phyloP scores from a whole-genome alignment of 2,113 vertebrate genomes.

The Erpornis zantholeuca region DNA sequence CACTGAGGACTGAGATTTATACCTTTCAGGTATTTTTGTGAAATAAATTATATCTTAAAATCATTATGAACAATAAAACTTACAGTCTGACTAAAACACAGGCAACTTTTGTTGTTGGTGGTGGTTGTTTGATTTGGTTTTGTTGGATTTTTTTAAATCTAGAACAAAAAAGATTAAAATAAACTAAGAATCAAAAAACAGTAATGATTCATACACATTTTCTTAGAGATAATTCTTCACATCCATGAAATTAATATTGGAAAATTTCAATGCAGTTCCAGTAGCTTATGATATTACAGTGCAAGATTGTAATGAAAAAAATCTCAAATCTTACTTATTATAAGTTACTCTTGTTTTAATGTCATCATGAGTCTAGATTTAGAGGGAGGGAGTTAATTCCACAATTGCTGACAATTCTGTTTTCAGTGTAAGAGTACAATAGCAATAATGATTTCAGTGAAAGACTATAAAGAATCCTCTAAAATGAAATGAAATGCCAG shows the following conservation, averaged over 20 bases:
- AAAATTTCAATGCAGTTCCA: neutral
- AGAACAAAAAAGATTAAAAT: neutral
- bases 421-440: neutral
- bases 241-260: neutral
- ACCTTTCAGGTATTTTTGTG: neutral
- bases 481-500: neutral
- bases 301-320: neutral
- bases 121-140: too few species aligned
- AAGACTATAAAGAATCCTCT: neutral
- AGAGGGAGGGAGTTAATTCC: neutral
- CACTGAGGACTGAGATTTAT: neutral
- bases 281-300: neutral
- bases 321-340: neutral
- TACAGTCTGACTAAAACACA: neutral
- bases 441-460: neutral
- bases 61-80: neutral
- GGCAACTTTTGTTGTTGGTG: fast-evolving
- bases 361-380: neutral
- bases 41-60: neutral
- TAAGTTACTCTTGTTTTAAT: neutral
- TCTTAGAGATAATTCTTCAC: neutral
- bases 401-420: neutral
- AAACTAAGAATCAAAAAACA: neutral
- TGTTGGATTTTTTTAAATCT: neutral
- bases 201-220: neutral